Percentiles rank a stretch among this genome's conserved stretches.
Evolutionary conservation across 2,113 vertebrate species (phyloP).

Genomic region (Bagarius yarrelli): DNA sequence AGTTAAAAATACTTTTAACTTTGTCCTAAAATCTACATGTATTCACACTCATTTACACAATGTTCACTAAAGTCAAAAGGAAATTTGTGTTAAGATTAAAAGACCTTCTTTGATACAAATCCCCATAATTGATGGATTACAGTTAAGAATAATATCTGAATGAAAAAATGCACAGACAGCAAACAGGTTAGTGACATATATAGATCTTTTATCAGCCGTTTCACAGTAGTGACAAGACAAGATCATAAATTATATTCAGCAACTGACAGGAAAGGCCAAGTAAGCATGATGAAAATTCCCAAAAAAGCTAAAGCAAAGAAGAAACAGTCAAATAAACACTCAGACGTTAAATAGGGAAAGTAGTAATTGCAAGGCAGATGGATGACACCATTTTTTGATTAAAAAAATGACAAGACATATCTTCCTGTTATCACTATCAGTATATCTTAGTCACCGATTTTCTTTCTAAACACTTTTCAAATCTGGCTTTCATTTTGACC

Average conservation of each 20-base stretch:
- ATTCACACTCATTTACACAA: background rate
- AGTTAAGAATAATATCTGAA: background rate
- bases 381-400: constrained; percentile 56
- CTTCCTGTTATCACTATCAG: constrained; percentile 2
- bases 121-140: background rate
- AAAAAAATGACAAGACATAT: constrained; percentile 12
- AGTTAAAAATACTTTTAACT: too few relatives aligned
- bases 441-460: background rate
- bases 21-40: too few relatives aligned
- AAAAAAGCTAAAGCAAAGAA: constrained; percentile 49
- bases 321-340: constrained; percentile 33
- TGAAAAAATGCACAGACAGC: constrained; percentile 40
- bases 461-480: background rate
- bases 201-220: constrained; percentile 77
- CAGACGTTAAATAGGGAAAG: constrained; percentile 33
- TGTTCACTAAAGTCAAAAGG: too few relatives aligned
- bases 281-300: constrained; percentile 57
- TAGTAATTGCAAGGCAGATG: constrained; percentile 38
- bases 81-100: too few relatives aligned
- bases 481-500: background rate
- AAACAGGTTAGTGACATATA: constrained; percentile 72
- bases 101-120: background rate
- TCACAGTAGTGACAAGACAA: constrained; percentile 80
- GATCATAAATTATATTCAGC: constrained; percentile 79
- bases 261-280: constrained; percentile 73